Evolutionary conservation across 2,888 invertebrate species (phyloP).

Genomic region (Alentia gelatinosa): DNA sequence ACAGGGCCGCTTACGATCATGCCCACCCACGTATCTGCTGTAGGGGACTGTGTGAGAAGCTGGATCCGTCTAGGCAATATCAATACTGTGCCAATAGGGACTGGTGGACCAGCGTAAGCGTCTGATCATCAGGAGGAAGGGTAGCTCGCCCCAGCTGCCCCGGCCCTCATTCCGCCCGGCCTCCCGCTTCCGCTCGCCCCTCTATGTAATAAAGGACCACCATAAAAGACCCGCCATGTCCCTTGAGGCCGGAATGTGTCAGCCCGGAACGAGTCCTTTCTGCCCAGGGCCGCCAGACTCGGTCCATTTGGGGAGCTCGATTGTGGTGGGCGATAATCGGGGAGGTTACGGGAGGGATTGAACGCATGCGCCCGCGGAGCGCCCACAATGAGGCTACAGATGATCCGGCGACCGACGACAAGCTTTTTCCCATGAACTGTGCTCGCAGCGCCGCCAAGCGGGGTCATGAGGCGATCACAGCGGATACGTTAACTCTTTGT

Average conservation of each 20-base stretch:
- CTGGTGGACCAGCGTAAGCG: not conserved
- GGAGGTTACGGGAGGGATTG: constrained; percentile 7
- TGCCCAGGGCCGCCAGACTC: not conserved
- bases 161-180: not conserved
- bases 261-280: constrained; percentile 11
- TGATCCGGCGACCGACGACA: not conserved
- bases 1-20: not conserved
- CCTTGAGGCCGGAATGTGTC: not conserved
- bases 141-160: not conserved
- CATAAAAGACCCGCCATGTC: constrained; percentile 18
- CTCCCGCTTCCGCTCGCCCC: not conserved
- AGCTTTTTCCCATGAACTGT: not conserved
- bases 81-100: constrained; percentile 1
- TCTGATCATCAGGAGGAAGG: not conserved
- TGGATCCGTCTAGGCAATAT: not conserved
- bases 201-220: constrained; percentile 46
- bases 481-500: not conserved
- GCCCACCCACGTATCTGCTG: constrained; percentile 20
- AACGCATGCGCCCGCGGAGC: not conserved
- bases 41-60: constrained; percentile 9
- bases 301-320: constrained; percentile 5
- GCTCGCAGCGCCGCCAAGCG: not conserved
- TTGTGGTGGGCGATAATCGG: constrained; percentile 31
- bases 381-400: constrained; percentile 29
- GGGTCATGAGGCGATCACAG: not conserved